Base-by-base conservation (phyloP, 2,113 vertebrate species). In the Bettongia penicillata region DNA sequence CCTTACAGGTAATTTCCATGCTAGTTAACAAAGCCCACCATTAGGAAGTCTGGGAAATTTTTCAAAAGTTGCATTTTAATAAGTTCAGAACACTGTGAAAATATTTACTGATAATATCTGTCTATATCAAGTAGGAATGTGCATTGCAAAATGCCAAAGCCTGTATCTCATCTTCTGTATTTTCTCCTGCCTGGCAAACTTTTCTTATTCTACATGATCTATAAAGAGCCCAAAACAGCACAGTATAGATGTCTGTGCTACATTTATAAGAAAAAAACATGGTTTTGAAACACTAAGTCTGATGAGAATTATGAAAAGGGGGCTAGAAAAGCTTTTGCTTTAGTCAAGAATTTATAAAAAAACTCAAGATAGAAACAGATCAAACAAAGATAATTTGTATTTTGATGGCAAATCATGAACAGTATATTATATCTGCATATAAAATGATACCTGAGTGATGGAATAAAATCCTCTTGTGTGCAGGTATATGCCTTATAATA, bases 181-280 rank as follows among this genome's bases (percentile, higher is more conserved):
- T 97, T 97, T 90, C 89, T 97, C 95, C 97, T 96, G 95, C 96
- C 94, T 96, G 89, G 91, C 92, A 98, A 84, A 96, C 31, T 95
- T 57, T 22, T 97, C 97, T 97, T 94, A 97, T 96, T 98, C 98
- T n/a, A 93, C 43, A 98, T 97, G 96, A 98, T 98, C 97, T 97
- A 95, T 53, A 96, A 97, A 97, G 94, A 93, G 97, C 95, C 51
- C 92, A 61, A 43, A 51, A 97, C 94, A 93, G 97, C 94, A 97
- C 97, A 97, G 57, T 92, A 97, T 96, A 98, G 97, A 98, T 93
- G 97, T 96, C 93, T 98, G 97, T 97, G 94, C 93, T 98, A 92
- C 97, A 96, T 98, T 98, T 98, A 96, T 97, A 98, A 96, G 93
- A 97, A 97, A 37, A 97, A 97, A 95, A 98, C 96, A 98, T 98